phyloP scores from a whole-genome alignment of 1,140 invertebrate species.

The Listronotus oregonensis region DNA sequence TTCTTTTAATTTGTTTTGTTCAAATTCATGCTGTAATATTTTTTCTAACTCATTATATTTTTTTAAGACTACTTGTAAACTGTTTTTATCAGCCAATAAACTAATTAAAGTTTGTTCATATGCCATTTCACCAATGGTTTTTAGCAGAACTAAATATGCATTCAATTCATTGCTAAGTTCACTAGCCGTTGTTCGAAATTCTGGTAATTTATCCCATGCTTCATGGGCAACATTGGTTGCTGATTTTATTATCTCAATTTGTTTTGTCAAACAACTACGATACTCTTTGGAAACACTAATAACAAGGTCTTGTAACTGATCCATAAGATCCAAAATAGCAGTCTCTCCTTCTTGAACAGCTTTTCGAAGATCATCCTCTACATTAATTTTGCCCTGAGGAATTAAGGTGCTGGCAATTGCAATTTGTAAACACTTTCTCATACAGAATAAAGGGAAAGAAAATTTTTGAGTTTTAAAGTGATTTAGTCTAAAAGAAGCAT shows the following conservation, averaged over 20 bases:
- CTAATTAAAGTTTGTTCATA: slow-evolving; percentile 37
- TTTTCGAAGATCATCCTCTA: slow-evolving; percentile 40
- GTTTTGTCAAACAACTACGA: slow-evolving; percentile 44
- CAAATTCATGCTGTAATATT: slow-evolving; percentile 39
- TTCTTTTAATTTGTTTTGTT: slow-evolving; percentile 44
- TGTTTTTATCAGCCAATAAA: slow-evolving; percentile 22
- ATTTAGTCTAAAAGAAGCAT: no score
- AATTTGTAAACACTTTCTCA: slow-evolving; percentile 2
- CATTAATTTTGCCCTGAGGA: slow-evolving; percentile 16
- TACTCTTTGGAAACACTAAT: slow-evolving; percentile 47
- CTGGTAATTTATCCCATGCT: slow-evolving; percentile 48
- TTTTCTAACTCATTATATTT: slow-evolving; percentile 41
- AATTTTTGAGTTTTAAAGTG: no score
- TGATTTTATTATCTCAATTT: slow-evolving; percentile 48
- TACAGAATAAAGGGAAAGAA: no score
- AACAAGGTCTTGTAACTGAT: slow-evolving; percentile 42
- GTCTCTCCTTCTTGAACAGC: slow-evolving; percentile 44
- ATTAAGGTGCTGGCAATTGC: slow-evolving; percentile 4
- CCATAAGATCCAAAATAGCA: slow-evolving; percentile 46
- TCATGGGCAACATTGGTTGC: slow-evolving; percentile 39
- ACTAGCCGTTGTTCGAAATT: slow-evolving; percentile 43
- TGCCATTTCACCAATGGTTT: slow-evolving; percentile 46
- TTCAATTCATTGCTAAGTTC: slow-evolving; percentile 48
- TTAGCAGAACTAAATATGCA: slow-evolving; percentile 44
- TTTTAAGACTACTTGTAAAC: slow-evolving; percentile 22